phyloP scores from a whole-genome alignment of 2,113 vertebrate species.

The Marcusenius ussheri region DNA sequence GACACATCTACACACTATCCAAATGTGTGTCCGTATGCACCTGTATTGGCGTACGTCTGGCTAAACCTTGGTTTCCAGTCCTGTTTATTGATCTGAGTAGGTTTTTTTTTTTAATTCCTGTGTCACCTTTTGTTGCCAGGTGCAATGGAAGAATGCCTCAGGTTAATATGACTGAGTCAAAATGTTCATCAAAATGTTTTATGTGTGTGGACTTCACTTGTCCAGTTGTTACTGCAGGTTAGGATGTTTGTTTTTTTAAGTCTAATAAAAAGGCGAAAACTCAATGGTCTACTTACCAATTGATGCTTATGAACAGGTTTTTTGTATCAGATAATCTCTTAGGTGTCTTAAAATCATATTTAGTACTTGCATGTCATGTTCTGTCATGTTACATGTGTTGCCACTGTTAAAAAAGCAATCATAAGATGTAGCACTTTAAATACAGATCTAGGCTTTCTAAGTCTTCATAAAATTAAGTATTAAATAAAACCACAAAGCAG shows the following conservation, averaged over 20 bases:
- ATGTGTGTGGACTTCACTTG: conserved; percentile 24
- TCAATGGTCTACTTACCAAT: conserved; percentile 46
- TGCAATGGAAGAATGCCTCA: conserved; percentile 2
- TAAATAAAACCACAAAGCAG: not conserved
- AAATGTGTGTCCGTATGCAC: not conserved
- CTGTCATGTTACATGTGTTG: not conserved
- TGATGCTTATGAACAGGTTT: not conserved
- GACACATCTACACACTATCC: not conserved
- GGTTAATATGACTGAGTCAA: conserved; percentile 15
- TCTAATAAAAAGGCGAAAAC: conserved; percentile 27
- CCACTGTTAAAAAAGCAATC: not conserved
- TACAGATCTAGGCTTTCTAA: not conserved
- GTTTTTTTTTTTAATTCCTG: not conserved
- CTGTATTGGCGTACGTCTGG: not conserved
- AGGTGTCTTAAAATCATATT: not conserved
- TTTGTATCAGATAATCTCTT: not conserved
- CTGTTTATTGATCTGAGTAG: not conserved
- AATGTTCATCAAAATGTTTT: conserved; percentile 18
- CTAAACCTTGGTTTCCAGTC: not conserved
- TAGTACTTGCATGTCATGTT: not conserved
- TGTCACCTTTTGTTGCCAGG: not conserved
- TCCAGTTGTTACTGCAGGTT: conserved; percentile 24
- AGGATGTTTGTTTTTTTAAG: conserved; percentile 7
- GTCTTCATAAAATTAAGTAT: not conserved
- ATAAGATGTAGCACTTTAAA: not conserved